Evolutionary conservation across 2,888 invertebrate genomes (phyloP), one percentile per base, ranked within the genome.

Genomic region (Melieria omissa): DNA sequence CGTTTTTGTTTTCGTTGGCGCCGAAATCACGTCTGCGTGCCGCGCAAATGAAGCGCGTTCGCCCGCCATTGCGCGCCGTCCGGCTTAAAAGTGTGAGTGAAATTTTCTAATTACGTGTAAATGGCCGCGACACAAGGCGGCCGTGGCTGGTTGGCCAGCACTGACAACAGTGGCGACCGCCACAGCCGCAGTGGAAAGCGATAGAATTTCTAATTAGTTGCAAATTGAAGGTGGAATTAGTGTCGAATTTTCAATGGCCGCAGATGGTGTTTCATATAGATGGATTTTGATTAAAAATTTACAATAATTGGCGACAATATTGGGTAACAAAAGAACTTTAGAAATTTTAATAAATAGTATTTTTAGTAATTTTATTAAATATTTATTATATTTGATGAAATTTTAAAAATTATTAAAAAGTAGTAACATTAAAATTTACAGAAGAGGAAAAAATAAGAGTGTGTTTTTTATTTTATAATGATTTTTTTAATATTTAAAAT

Each of bases 201-300:
- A 78, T 82, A 74, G 82, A 82, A 82, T 82, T 77, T 77, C 74
- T 80, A 81, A 83, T 81, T 80, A 83, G 80, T 77, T 79, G 83
- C 79, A 83, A 82, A 82, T 82, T 81, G 82, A 80, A 81, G 70
- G 54, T 65, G 52, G 70, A 70, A 65, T 83, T 83, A 82, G 82
- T 80, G 79, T 75, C 75, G 80, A 75, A 81, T 82, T 80, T 80
- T 80, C 79, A 80, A 82, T 66, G 49, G 29, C 2, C 29, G 3
- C 1, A 29, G 29, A 29, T 29, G 29, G 29, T 29, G 29, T 29
- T 10, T 14, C 5, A 67, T 6, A 42, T 44, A 67, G 60, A 60
- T 67, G 47, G 60, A n/a, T 47, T 67, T 49, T 60, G 66, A 67
- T 67, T 67, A 57, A 67, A 60, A 14, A 67, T 67, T 67, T 46